Base-by-base conservation (phyloP, 2,888 invertebrate species). In the Toxonevra muliebris region DNA sequence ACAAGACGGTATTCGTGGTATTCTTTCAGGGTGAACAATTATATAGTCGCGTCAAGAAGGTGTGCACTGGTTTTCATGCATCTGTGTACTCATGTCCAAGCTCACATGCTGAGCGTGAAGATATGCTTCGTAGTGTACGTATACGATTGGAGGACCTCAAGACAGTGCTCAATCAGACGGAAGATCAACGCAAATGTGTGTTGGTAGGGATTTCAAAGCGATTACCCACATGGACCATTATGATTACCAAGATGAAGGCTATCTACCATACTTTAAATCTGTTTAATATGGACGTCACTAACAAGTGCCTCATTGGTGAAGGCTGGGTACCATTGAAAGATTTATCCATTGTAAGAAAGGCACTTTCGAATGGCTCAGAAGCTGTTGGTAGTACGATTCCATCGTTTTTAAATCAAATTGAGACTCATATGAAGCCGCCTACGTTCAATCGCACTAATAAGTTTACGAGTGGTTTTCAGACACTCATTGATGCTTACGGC, bases 231-330 rank as follows among this genome's bases (percentile, higher is more conserved):
- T 96, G 95, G 95, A 89, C 89, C 74, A 89, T 93, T 58, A 93
- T 94, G 89, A 93, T 94, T 48, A 88, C 90, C 61, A 94, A 94
- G 84, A 93, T 94, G 88, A 97, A 97, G 84, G 96, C 96, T n/a
- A 95, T 97, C 79, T 97, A 96, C 85, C 95, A 96, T 83, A 95
- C 94, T 0, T 88, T 97, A 79, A 97, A 97, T 86, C 89, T 96
- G 87, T 96, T 96, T 87, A 96, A 93, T 81, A 90, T 96, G 88
- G 96, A 96, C 80, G 94, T 95, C 45, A 92, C 95, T 13, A 93
- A 94, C 86, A 95, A 95, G 82, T 96, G 95, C 83, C 88, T 95
- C 42, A 94, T 96, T 73, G 95, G 93, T 0, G 95, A 96, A 85
- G 94, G 94, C 83, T 96, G 95, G 95, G 92, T 94, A 68, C 94